Evolutionary conservation across 2,888 invertebrate genomes (phyloP), one percentile per base, ranked within the genome.

Genomic region (Drosophila tanythrix): DNA sequence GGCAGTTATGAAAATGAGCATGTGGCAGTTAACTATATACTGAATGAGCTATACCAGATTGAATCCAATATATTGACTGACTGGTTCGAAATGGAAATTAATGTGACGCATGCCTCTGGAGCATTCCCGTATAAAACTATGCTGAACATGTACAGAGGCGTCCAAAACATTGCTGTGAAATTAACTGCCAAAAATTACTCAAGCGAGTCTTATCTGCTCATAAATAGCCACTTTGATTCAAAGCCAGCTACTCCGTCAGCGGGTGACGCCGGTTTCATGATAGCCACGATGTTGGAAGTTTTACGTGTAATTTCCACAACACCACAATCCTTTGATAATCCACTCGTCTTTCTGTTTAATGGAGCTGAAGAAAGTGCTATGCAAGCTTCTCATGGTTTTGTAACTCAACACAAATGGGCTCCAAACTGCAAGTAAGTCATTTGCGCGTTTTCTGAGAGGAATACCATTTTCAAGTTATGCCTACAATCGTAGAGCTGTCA

Each of bases 351-450:
- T 86, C 91, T 95, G 7, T 95, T 96, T 86, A 96, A 96, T 83
- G 95, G 95, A 57, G 95, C 95, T 15, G 95, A 96, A 85, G 96
- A 96, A 91, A 94, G 94, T 84, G 93, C 94, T 35, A 40, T 95
- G 21, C 94, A 96, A 94, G 96, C 95, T 1, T 95, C 96, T 7
- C 95, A 96, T 83, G 96, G 95, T 57, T 95, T 95, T 62, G 91
- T 95, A 0, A 95, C 95, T 0, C 94, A 95, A 59, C 97, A 97
- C 91, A 94, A 94, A 15, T 98, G 98, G 98, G 96, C 97, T 0
- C 94, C 95, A 61, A 95, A 96, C 66, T 95, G 97, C 52, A 83
- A 72, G 84, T 84, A 29, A 66, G 81, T 15, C 10, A 31, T 10
- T 10, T 31, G 10, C 10, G 10, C 8, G 31, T 3, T 31, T 31